Conservation (phyloP, 2,888 invertebrate species). For the Monoplex corrugatus region DNA sequence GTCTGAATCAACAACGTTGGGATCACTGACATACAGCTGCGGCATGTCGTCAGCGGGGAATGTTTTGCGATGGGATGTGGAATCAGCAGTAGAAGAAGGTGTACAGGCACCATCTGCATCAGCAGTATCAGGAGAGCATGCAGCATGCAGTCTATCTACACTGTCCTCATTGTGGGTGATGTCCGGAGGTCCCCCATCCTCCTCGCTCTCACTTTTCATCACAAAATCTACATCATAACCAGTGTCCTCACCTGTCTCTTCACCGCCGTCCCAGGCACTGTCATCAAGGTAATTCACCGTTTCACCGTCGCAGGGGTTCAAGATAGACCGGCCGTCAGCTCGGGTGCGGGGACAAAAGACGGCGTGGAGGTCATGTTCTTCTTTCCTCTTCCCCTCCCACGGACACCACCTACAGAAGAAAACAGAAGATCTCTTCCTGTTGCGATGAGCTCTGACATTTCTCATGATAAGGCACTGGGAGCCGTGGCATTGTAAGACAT, state of each 20-base stretch:
- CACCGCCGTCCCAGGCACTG: background rate
- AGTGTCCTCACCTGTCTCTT: constrained; percentile 20
- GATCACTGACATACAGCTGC: background rate
- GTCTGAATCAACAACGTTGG: background rate
- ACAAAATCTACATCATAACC: background rate
- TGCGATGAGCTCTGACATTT: constrained; percentile 60
- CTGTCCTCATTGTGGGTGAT: constrained; percentile 5
- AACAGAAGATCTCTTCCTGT: constrained; percentile 59
- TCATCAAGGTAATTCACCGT: background rate
- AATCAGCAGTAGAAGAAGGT: background rate
- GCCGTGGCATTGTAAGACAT: constrained; percentile 65
- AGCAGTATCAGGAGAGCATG: background rate
- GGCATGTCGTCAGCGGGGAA: background rate
- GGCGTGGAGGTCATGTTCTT: constrained; percentile 10
- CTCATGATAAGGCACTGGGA: constrained; percentile 59
- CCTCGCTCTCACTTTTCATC: background rate
- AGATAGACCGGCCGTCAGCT: background rate
- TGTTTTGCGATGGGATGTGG: background rate
- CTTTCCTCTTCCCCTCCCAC: constrained; percentile 31
- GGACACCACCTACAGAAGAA: constrained; percentile 66
- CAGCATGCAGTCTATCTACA: background rate
- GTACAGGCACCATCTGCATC: background rate
- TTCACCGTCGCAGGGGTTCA: background rate
- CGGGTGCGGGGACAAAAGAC: background rate
- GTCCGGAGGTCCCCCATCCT: constrained; percentile 5